Conservation (phyloP, 1,140 invertebrate genomes). For the Euglossa dilemma region DNA sequence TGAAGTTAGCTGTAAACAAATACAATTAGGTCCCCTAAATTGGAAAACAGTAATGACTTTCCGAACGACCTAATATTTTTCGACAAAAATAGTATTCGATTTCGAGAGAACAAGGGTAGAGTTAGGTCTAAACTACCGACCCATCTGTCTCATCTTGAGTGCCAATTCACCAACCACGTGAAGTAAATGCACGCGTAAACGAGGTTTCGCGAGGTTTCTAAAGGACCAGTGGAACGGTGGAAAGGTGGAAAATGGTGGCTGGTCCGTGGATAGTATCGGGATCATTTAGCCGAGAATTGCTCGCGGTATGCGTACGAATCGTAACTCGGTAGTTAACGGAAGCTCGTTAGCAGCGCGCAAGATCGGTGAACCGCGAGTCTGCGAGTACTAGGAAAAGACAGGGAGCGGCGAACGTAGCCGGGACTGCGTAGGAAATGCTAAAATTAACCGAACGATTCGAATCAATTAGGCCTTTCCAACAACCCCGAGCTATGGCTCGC, state of each 20-base stretch:
- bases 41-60: too few relatives aligned
- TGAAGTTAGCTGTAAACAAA: too few relatives aligned
- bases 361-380: not conserved
- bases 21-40: too few relatives aligned
- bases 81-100: too few relatives aligned
- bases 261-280: not conserved
- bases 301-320: not conserved
- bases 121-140: too few relatives aligned
- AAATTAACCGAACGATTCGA: slow-evolving; percentile 48
- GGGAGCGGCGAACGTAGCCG: not conserved
- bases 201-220: not conserved
- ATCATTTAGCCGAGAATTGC: not conserved
- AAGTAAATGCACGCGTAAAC: not conserved
- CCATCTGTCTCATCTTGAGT: too few relatives aligned
- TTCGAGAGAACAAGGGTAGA: too few relatives aligned
- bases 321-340: not conserved
- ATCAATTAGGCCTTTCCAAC: slow-evolving; percentile 47
- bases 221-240: not conserved
- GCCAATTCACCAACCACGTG: too few relatives aligned
- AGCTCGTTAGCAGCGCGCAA: not conserved
- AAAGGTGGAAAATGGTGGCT: not conserved
- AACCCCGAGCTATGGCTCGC: slow-evolving; percentile 23
- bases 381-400: not conserved
- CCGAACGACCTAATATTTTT: too few relatives aligned
- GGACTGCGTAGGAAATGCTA: slow-evolving; percentile 36